Evolutionary conservation across 2,888 invertebrate species (phyloP).

Genomic region (Anticlea derivata): DNA sequence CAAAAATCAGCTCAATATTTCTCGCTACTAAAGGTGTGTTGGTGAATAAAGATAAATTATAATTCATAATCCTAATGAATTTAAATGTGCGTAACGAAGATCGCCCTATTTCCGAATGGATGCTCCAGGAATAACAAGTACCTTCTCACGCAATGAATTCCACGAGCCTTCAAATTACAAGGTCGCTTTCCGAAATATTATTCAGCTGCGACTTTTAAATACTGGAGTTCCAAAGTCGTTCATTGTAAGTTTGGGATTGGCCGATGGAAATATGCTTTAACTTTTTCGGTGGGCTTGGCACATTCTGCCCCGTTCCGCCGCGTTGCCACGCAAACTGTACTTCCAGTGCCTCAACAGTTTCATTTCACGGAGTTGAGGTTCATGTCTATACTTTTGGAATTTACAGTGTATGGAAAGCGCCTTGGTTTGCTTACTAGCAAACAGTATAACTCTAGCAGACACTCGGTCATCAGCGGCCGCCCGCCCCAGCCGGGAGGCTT

Average conservation of each 20-base stretch:
- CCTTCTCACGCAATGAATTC: slow-evolving; percentile 30
- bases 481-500: too few species aligned
- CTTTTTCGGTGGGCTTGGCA: slow-evolving; percentile 27
- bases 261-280: slow-evolving; percentile 33
- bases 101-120: not conserved
- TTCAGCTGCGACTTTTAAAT: slow-evolving; percentile 36
- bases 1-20: too few species aligned
- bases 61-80: slow-evolving; percentile 11
- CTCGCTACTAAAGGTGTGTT: too few species aligned
- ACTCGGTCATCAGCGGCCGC: too few species aligned
- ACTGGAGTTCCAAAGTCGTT: slow-evolving; percentile 34
- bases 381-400: too few species aligned
- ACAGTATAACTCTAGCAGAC: too few species aligned
- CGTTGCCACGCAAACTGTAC: not conserved
- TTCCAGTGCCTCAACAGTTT: slow-evolving; percentile 4
- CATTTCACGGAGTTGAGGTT: too few species aligned
- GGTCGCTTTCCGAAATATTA: slow-evolving; percentile 27
- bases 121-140: slow-evolving; percentile 14
- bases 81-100: slow-evolving; percentile 5
- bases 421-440: too few species aligned
- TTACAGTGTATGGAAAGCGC: too few species aligned
- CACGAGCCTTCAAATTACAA: slow-evolving; percentile 28
- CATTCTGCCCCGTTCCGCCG: slow-evolving; percentile 17
- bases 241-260: slow-evolving; percentile 34
- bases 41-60: too few species aligned